Evolutionary conservation across 2,797 vertebrate genomes (phyloP).

Genomic region (Liasis olivaceus): DNA sequence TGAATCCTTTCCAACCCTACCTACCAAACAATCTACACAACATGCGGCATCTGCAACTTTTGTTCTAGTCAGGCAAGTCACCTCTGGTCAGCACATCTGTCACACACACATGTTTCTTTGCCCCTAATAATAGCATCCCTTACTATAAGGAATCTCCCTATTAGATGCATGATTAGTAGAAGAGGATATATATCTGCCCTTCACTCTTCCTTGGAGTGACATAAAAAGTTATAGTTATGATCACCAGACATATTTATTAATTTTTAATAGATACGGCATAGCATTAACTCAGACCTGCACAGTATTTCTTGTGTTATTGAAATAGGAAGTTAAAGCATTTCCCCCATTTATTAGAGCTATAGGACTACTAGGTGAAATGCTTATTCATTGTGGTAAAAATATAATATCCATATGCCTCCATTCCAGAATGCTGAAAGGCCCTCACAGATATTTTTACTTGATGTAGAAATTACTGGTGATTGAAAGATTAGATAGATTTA

Average conservation of each 20-base stretch:
- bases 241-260: background rate
- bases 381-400: conserved; percentile 62
- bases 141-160: too few relatives aligned
- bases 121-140: too few relatives aligned
- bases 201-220: background rate
- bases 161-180: too few relatives aligned
- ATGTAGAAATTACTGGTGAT: conserved; percentile 58
- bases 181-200: background rate
- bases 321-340: conserved; percentile 59
- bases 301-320: conserved; percentile 58
- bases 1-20: too few relatives aligned
- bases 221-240: background rate
- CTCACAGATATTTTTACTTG: conserved; percentile 53
- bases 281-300: conserved; percentile 52
- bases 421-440: conserved; percentile 54
- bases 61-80: too few relatives aligned
- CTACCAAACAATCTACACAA: too few relatives aligned
- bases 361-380: conserved; percentile 47
- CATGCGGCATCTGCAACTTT: too few relatives aligned
- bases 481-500: conserved; percentile 65
- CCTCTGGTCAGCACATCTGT: too few relatives aligned
- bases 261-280: conserved; percentile 20
- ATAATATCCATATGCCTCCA: conserved; percentile 50
- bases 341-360: conserved; percentile 59
- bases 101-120: too few relatives aligned